A percentile compares a stretch with the other conserved stretches of the same genome.
phyloP scores from a whole-genome alignment of 2,113 vertebrate species.

The Periophthalmus modestus region DNA sequence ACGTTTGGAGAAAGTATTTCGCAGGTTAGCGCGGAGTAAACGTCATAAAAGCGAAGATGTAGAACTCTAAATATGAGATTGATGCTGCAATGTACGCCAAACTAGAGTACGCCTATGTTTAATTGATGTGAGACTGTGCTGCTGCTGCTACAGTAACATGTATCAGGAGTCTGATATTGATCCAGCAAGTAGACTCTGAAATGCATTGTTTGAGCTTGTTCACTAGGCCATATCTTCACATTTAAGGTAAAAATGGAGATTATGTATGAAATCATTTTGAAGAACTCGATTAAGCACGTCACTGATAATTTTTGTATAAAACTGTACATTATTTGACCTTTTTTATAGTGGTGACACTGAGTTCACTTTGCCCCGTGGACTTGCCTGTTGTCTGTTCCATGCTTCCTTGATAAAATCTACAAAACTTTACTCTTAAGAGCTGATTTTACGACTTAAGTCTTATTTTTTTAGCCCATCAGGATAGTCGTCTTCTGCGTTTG shows the following conservation, averaged over 20 bases:
- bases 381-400: too few relatives aligned
- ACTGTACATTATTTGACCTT: too few relatives aligned
- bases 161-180: background rate
- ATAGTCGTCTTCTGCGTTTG: too few relatives aligned
- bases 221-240: background rate
- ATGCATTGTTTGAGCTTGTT: background rate
- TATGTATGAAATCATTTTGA: too few relatives aligned
- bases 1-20: conserved; percentile 22
- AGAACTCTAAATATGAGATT: background rate
- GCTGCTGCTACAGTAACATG: background rate
- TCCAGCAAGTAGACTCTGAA: background rate
- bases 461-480: too few relatives aligned
- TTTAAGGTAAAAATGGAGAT: background rate
- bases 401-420: too few relatives aligned
- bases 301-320: too few relatives aligned
- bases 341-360: too few relatives aligned
- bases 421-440: too few relatives aligned
- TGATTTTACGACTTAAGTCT: too few relatives aligned
- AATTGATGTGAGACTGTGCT: background rate
- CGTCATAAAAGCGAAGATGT: background rate
- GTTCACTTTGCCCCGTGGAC: too few relatives aligned
- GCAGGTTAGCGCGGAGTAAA: conserved; percentile 37
- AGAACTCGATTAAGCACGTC: too few relatives aligned
- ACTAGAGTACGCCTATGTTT: background rate
- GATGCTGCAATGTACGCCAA: background rate